Evolutionary conservation across 30 jellyfish, hydroid and myxozoan genomes (phyloP).

Genomic region (Hydractinia symbiolongicarpus): DNA sequence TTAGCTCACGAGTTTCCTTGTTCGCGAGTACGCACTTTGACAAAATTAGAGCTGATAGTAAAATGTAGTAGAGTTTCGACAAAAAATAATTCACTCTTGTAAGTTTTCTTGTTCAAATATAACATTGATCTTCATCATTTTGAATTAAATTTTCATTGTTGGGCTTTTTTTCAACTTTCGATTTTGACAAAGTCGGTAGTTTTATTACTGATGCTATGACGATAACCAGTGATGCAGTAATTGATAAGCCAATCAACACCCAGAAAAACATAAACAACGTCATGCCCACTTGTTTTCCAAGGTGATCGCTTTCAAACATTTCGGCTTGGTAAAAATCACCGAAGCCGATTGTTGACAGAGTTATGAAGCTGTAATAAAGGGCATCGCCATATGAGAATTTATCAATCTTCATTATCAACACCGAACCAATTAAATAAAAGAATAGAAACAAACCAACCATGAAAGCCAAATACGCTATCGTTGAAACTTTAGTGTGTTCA

Average conservation of each 20-base stretch:
- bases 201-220: not conserved
- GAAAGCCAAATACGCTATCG: not conserved
- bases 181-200: no score
- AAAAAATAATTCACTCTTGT: no score
- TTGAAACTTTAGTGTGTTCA: constrained; percentile 1
- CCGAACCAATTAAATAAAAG: not conserved
- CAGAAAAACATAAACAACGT: not conserved
- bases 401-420: not conserved
- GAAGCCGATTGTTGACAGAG: not conserved
- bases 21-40: no score
- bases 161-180: no score
- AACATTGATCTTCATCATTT: no score
- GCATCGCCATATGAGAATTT: not conserved
- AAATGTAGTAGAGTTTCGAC: no score
- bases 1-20: no score
- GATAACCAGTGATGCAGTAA: not conserved
- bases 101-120: no score
- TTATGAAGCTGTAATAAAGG: not conserved
- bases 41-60: no score
- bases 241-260: constrained; percentile 2
- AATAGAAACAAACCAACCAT: not conserved
- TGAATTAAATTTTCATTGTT: no score
- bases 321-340: not conserved
- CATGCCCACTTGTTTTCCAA: not conserved
- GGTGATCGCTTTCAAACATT: not conserved